Base-by-base conservation (phyloP, 2,113 vertebrate genomes). In the Cyprinodon brontotheroides region DNA sequence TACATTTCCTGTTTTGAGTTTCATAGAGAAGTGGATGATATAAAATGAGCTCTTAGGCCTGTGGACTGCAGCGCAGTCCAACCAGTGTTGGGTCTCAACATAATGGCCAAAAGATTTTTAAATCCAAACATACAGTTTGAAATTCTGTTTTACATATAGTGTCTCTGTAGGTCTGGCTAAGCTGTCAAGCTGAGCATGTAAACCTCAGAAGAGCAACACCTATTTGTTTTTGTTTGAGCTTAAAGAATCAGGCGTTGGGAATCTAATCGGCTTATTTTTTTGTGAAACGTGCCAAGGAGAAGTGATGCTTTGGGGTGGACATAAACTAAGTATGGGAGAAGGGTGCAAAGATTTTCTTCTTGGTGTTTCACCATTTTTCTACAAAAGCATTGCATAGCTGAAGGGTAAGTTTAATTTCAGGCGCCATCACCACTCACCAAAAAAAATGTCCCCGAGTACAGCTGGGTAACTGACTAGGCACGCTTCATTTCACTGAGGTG, bases 1-100 rank as follows among this genome's bases (percentile, higher is more conserved):
- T 41, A 2, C 4, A 78, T 64, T 89, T 91, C 89, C 87, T 89
- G 77, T 84, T 90, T 74, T 61, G n/a, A 75, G 77, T 91, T 89
- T 89, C 86, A 87, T 65, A 73, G 76, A 87, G 86, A 91, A 87
- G 86, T 74, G 9, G 22, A 36, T 20, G 62, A 81, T 69, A 78
- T 82, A 38, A 84, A 74, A 84, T 64, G n/a, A 15, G 40, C 48
- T 20, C 22, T 47, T 11, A 38, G 60, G 14, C 74, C 62, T 4
- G 1, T 37, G 2, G 20, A 22, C 64, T 68, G 10, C 61, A 70
- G 75, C 1, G 1, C 36, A 0, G 39, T 48, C 57, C 14, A 59
- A 68, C 53, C 38, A 75, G 63, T 87, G 74, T 61, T 83, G 61
- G 88, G 86, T 82, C 88, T 83, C 13, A 53, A 85, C 43, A 74